Base-by-base conservation (phyloP, 2,888 invertebrate species). In the Acleris holmiana region DNA sequence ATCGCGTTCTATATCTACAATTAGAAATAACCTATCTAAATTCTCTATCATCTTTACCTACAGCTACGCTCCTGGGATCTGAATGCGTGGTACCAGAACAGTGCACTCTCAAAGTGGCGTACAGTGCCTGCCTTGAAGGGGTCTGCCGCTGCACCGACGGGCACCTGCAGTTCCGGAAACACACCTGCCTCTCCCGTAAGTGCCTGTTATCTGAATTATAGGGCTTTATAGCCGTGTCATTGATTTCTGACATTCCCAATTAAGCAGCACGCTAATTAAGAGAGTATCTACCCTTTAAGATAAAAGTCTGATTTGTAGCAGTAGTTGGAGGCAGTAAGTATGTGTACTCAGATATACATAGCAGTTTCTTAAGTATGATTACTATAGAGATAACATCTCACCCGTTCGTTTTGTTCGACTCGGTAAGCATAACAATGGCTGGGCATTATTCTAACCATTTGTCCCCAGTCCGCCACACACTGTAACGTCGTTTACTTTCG, bases 161-260 rank as follows among this genome's bases (percentile, higher is more conserved):
- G 72, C 97, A 95, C 88, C 93, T 98, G 69, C 97, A 97, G 85
- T 97, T 97, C 92, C 94, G 97, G 79, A 96, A 96, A 80, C 98
- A 98, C 85, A 98, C 97, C 48, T 98, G 98, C 83, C 94, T 98
- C 61, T 95, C 96, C 82, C 97, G 98, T 98, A 94, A 97, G 97
- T 96, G 86, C 66, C 57, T 62, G 23, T 40, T 35, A 35, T 35
- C 35, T 35, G 13, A 13, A 35, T 35, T 35, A 35, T 35, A 35
- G 13, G 13, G 35, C 10, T 6, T 2, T 10, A 29, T 29, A 2
- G 29, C 35, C 13, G 13, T 23, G 23, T 35, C 35, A 13, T 35
- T 35, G 35, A 35, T 35, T 35, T 35, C 35, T 35, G 35, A 35
- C 8, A 35, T 35, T 35, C 35, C 35, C 35, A 35, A 35, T 4